phyloP scores from a whole-genome alignment of 2,113 vertebrate genomes.

The Leptodactylus fuscus region DNA sequence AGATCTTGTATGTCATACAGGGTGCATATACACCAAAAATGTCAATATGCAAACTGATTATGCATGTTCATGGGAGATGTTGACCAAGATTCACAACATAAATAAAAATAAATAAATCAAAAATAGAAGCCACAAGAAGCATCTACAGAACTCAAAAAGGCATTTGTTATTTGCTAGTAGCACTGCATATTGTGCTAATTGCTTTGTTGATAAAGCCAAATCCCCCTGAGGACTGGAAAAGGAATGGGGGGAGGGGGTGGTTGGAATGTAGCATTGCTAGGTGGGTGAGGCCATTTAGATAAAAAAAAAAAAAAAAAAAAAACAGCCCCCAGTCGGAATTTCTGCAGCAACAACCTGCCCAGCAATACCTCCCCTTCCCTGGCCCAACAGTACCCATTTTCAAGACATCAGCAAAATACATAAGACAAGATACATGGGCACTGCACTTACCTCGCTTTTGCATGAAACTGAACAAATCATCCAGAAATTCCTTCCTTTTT shows the following conservation, averaged over 20 bases:
- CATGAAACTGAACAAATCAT: conserved; percentile 97
- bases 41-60: too few relatives aligned
- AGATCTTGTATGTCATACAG: too few relatives aligned
- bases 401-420: not conserved
- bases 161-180: conserved; percentile 8
- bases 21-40: too few relatives aligned
- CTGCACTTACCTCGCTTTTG: conserved; percentile 90
- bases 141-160: too few relatives aligned
- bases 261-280: conserved; percentile 53
- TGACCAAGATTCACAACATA: too few relatives aligned
- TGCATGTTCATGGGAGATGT: too few relatives aligned
- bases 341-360: not conserved
- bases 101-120: too few relatives aligned
- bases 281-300: conserved; percentile 34
- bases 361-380: not conserved
- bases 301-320: too few relatives aligned
- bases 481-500: conserved; percentile 95
- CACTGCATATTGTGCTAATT: conserved; percentile 45
- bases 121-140: too few relatives aligned
- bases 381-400: not conserved
- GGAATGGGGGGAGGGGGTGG: conserved; percentile 34
- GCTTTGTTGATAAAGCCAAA: conserved; percentile 29
- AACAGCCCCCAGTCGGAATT: conserved; percentile 39
- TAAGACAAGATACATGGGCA: not conserved
- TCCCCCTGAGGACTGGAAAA: conserved; percentile 30